phyloP scores from a whole-genome alignment of 1,140 invertebrate genomes.

The Mizuhopecten yessoensis region DNA sequence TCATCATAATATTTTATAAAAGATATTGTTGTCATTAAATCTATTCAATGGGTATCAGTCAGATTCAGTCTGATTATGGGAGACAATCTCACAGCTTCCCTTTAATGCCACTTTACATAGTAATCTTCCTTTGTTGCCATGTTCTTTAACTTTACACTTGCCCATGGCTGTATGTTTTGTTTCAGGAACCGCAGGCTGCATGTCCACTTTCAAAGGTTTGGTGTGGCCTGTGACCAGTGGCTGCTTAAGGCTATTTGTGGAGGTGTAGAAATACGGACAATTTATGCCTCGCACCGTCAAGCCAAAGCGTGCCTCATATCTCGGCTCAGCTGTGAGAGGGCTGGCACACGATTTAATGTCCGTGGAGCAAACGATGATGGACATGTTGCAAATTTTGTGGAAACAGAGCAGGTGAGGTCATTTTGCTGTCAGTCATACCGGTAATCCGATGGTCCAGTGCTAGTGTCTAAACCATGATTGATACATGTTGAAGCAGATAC shows the following conservation, averaged over 20 bases:
- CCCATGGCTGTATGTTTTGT: conserved; percentile 44
- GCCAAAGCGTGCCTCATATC: conserved; percentile 97
- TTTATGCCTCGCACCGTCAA: conserved; percentile 96
- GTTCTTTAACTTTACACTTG: not conserved
- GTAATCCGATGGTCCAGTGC: no score
- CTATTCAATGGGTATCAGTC: no score
- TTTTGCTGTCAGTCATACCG: not conserved
- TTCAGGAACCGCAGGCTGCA: conserved; percentile 95
- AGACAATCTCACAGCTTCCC: no score
- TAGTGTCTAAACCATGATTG: no score
- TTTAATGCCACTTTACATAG: no score
- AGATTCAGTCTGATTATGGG: no score
- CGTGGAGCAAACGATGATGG: conserved; percentile 99
- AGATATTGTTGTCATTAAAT: no score
- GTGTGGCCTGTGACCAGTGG: conserved; percentile 94
- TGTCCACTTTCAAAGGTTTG: conserved; percentile 94
- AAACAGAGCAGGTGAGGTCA: conserved; percentile 94
- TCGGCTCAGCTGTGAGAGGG: conserved; percentile 96
- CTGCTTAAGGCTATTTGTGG: conserved; percentile 97
- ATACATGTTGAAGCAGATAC: no score
- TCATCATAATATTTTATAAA: no score
- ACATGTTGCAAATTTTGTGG: conserved; percentile 99
- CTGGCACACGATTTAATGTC: conserved; percentile 93
- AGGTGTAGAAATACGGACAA: conserved; percentile 96
- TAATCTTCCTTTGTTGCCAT: no score